Base-by-base conservation (phyloP, 2,113 vertebrate species). In the Sinocyclocheilus rhinocerous region DNA sequence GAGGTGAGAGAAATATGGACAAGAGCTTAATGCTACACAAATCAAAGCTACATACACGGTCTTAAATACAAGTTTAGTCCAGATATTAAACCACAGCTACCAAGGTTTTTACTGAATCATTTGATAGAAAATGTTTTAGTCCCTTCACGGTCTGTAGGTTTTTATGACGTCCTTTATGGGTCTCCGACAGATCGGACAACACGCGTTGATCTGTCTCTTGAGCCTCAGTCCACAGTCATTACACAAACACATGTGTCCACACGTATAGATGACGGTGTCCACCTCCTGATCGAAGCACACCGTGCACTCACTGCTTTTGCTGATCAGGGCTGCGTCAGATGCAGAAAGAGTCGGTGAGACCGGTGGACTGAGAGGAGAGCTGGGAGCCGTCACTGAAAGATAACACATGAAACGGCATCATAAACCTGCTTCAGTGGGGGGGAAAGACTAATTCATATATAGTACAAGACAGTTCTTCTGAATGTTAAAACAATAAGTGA, bases 171-270 rank as follows among this genome's bases (percentile, higher is more conserved):
- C 98, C 92, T 98, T 99, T 92, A 99, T 99, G 72, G 97, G 96
- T 92, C 97, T 93, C 88, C 98, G 95, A 93, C 98, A 99, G 93
- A 99, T 99, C 0, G 98, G 98, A 83, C 98, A 99, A 93, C 97
- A 98, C 67, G 98, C 96, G 0, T 97, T 96, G 84, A 96, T 96
- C 93, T 99, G 98, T 89, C 96, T 97, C 95, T 97, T 97, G 91
- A 99, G 95, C 91, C 96, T 97, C 92, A 97, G 95, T 89, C 98
- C 98, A 0, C 98, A 99, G 94, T 96, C 96, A 88, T 96, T 96
- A 91, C 98, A 99, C 91, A 99, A 95, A 92, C 98, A 99, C 98
- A 99, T 99, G 95, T 99, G 98, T 93, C 98, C 98, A 2, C 98
- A 99, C 0, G 97, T 98, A 94, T 99, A 99, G 95, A 99, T 99